phyloP scores from a whole-genome alignment of 2,888 invertebrate genomes.

The Synergus itoensis region DNA sequence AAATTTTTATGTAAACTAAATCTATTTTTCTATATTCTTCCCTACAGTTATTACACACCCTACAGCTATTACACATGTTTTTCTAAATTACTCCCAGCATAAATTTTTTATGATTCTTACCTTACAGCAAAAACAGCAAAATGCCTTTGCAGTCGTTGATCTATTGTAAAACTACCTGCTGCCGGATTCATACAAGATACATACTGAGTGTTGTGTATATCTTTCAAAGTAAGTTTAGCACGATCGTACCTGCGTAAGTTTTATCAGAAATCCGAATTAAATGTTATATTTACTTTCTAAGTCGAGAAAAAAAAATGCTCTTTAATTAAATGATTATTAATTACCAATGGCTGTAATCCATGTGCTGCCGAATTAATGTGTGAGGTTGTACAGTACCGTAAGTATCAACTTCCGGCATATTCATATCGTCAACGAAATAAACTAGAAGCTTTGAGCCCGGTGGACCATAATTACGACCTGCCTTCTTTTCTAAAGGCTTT shows the following conservation, averaged over 20 bases:
- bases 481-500: slow-evolving; percentile 96
- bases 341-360: slow-evolving; percentile 96
- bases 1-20: slow-evolving; percentile 4
- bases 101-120: slow-evolving; percentile 74
- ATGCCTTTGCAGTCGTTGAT: slow-evolving; percentile 92
- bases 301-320: too few species aligned
- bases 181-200: slow-evolving; percentile 98
- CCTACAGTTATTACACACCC: too few species aligned
- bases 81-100: too few species aligned
- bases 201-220: slow-evolving; percentile 96
- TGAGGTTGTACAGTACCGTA: slow-evolving; percentile 98
- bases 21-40: background rate
- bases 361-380: slow-evolving; percentile 93
- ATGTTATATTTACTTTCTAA: background rate
- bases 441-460: slow-evolving; percentile 95
- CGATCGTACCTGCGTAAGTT: slow-evolving; percentile 86
- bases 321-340: slow-evolving; percentile 42
- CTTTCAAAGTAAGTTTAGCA: slow-evolving; percentile 90
- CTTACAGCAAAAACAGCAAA: slow-evolving; percentile 92
- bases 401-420: slow-evolving; percentile 97
- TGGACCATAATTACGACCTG: slow-evolving; percentile 95
- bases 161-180: slow-evolving; percentile 96
- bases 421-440: slow-evolving; percentile 97
- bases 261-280: background rate
- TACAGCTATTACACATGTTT: too few species aligned